phyloP scores from a whole-genome alignment of 2,888 invertebrate species.

The Sthenelais limicola region DNA sequence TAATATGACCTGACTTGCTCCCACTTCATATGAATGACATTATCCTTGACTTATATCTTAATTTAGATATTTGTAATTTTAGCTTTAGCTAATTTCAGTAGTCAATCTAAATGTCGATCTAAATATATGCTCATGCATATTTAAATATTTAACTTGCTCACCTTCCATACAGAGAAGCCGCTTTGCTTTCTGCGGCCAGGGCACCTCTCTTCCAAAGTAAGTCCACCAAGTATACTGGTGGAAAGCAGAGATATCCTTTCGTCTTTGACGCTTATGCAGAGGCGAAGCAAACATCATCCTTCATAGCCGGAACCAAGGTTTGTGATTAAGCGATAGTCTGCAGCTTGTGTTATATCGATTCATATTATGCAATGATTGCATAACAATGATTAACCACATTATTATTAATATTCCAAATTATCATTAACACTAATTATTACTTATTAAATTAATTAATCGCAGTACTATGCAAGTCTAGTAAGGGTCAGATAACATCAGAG shows the following conservation, averaged over 20 bases:
- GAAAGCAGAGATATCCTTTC: constrained; percentile 81
- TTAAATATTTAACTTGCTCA: background rate
- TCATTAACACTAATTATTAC: too few relatives aligned
- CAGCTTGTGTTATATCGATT: background rate
- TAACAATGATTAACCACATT: too few relatives aligned
- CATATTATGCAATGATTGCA: too few relatives aligned
- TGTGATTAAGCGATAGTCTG: background rate
- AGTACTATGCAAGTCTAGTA: too few relatives aligned
- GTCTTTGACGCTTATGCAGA: constrained; percentile 87
- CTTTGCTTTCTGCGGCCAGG: constrained; percentile 65
- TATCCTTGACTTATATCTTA: too few relatives aligned
- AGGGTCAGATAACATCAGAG: too few relatives aligned
- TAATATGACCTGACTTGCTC: too few relatives aligned
- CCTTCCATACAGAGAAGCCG: constrained; percentile 68
- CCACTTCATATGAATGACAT: too few relatives aligned
- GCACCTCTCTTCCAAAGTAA: constrained; percentile 61
- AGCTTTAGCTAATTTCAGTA: background rate
- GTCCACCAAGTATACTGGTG: constrained; percentile 59
- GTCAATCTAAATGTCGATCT: background rate
- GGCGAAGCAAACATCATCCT: constrained; percentile 81
- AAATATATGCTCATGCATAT: background rate
- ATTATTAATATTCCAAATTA: too few relatives aligned
- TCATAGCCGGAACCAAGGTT: constrained; percentile 82
- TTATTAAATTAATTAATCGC: too few relatives aligned
- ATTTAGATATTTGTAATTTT: background rate